Evolutionary conservation across 1,140 invertebrate genomes (phyloP).

Genomic region (Pogonomyrmex californicus): DNA sequence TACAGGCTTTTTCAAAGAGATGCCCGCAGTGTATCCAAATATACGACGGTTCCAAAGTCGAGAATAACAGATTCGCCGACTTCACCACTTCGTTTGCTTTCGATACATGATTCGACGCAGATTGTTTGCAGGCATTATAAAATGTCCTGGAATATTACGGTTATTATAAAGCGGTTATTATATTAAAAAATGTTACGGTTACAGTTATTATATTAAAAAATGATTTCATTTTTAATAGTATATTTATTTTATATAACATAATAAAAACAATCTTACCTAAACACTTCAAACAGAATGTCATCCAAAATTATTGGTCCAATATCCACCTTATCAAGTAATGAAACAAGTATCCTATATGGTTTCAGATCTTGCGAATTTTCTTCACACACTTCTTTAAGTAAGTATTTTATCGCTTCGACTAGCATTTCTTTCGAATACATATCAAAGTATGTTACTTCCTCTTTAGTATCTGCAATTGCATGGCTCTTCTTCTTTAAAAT

Average conservation of each 20-base stretch:
- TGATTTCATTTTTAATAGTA: not conserved
- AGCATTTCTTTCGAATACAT: constrained; percentile 91
- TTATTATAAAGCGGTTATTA: constrained; percentile 35
- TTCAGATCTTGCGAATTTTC: constrained; percentile 90
- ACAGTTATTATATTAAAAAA: constrained; percentile 37
- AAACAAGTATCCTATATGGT: constrained; percentile 95
- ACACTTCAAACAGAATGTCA: constrained; percentile 94
- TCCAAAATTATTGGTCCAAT: constrained; percentile 95
- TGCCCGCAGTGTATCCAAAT: constrained; percentile 95
- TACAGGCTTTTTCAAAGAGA: constrained; percentile 90
- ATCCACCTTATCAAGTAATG: constrained; percentile 96
- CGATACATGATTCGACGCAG: constrained; percentile 71
- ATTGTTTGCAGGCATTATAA: constrained; percentile 85
- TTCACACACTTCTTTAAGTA: constrained; percentile 88
- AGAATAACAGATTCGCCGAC: constrained; percentile 95
- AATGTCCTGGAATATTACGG: constrained; percentile 84
- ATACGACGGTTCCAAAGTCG: constrained; percentile 94
- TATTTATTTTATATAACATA: constrained; percentile 14
- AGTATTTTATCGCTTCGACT: constrained; percentile 89
- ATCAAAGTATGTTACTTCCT: constrained; percentile 90
- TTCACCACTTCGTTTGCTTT: constrained; percentile 90
- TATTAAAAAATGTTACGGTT: constrained; percentile 87
- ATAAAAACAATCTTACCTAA: constrained; percentile 88
- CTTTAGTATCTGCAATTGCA: constrained; percentile 75
- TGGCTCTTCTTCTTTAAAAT: constrained; percentile 86